These are phyloP conservation scores for Atherinosoma microstoma DNA, from an alignment of 2,797 vertebrate species.

Conservation along the genomic window DNA sequence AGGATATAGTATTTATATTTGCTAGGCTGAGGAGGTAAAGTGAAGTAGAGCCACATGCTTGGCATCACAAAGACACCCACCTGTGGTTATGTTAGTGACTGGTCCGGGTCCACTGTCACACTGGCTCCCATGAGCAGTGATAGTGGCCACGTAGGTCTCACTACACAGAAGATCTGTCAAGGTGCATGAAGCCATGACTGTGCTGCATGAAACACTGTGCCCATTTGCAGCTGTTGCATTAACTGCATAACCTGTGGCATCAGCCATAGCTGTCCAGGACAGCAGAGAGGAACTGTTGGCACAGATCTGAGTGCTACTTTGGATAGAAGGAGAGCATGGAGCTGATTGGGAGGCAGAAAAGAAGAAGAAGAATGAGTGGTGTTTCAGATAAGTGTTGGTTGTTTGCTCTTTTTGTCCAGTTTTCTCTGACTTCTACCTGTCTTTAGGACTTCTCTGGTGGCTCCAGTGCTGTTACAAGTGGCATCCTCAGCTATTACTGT, in stretches of 20 bases:
- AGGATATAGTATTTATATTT: background rate
- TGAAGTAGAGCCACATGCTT: background rate
- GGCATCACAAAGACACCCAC: conserved; percentile 40
- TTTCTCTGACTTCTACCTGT: conserved; percentile 68
- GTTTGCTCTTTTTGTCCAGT: background rate
- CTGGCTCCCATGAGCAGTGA: conserved; percentile 52
- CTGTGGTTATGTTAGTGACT: conserved; percentile 56
- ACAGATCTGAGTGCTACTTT: conserved; percentile 63
- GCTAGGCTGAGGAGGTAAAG: background rate
- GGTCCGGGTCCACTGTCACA: conserved; percentile 67
- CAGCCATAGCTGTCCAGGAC: conserved; percentile 54
- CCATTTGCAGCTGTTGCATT: conserved; percentile 57
- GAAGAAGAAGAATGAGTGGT: background rate
- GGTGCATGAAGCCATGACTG: conserved; percentile 46
- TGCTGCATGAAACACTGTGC: conserved; percentile 55
- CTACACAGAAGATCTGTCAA: conserved; percentile 69
- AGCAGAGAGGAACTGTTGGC: conserved; percentile 61
- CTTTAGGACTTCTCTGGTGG: conserved; percentile 36
- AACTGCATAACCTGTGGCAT: conserved; percentile 55
- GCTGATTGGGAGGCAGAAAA: conserved; percentile 51
- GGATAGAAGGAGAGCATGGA: conserved; percentile 72
- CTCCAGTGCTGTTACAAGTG: conserved; percentile 74
- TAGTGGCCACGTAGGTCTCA: conserved; percentile 60
- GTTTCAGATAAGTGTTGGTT: background rate
- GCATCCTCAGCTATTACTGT: conserved; percentile 66